Base-by-base conservation (phyloP, 2,797 vertebrate species). In the Sebastes itinus region DNA sequence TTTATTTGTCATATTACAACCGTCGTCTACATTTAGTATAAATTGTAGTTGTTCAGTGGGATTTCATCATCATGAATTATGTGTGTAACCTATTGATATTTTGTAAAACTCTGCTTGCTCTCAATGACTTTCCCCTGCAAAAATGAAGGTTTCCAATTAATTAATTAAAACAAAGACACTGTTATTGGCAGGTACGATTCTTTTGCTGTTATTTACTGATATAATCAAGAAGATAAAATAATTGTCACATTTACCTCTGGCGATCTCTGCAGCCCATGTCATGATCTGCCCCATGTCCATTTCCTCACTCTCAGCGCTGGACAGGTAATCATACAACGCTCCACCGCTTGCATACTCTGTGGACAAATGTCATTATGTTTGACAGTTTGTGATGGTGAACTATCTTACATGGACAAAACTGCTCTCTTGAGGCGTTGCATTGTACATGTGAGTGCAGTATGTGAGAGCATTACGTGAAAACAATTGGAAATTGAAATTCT, bases 201-300 rank as follows among this genome's bases (percentile, higher is more conserved):
- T 55, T 2, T 20, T 6, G 23, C 16, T 8, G 38, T 42, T 64
- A 28, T 28, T 49, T 7, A 42, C 7, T 27, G 4, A 35, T 18
- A 42, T 8, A 25, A 75, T 56, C 1, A 79, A 32, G 11, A 1
- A 62, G 2, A 52, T 52, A 9, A 38, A 64, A 27, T 8, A n/a
- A 35, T 8, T 58, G 12, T 77, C 13, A 79, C 3, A 33, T 35
- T 83, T 94, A 99, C 99, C 99, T 98, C 97, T 99, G 83, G 98
- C 99, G 52, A 99, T 99, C 76, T 99, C 97, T 60, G 95, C 97
- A 88, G 98, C 97, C 99, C 98, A 99, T 2, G 97, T 98, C 98
- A 99, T 99, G 78, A 99, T 97, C 81, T 99, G 98, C 49, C 96
- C 96, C 96, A 99, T 98, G 91, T 99, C 97, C 97, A 99, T 99